Evolutionary conservation across 2,888 invertebrate species (phyloP), one percentile per base, ranked within the genome.

Genomic region (Tenodera sinensis): DNA sequence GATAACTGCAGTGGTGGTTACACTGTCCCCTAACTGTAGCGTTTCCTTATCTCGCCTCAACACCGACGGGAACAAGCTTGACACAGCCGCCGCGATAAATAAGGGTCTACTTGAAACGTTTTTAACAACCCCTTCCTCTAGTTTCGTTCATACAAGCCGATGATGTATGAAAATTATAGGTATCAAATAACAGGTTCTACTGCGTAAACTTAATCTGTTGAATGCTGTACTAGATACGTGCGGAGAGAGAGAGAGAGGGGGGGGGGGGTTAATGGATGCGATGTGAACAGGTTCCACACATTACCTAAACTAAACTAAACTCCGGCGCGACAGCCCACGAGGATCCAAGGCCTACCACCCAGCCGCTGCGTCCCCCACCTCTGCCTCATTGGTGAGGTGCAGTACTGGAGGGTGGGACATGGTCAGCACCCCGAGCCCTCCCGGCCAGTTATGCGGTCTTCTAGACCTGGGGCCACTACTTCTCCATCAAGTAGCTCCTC

Each of bases 151-250:
- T 71, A 71, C 54, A 71, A 71, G 2, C n/a, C 28, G 86, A 82
- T 87, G 87, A 87, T 83, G 83, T 81, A 87, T 82, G 83, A 42
- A 87, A 82, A 87, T 87, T 87, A 83, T 82, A 25, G 28, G 15
- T 30, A 81, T 86, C 30, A 81, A 87, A 83, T 34, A 71, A 71
- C 20, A 20, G 54, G 54, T 15, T 71, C 15, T 71, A 71, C 54
- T 34, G 34, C 34, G 4, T 34, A 34, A 34, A 34, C 42, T 9
- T 42, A 71, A 71, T 71, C 54, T 20, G 54, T 71, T 71, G 54
- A 71, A 71, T 71, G 54, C 54, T 82, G 14, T 27, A 83, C 8
- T 87, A 34, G 28, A 27, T n/a, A 83, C 83, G 42, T 30, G 81
- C 20, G 81, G 34, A 83, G 81, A 30, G 4, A 30, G 4, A 30